Base-by-base conservation (phyloP, 2,888 invertebrate genomes). In the Steromphala cineraria region DNA sequence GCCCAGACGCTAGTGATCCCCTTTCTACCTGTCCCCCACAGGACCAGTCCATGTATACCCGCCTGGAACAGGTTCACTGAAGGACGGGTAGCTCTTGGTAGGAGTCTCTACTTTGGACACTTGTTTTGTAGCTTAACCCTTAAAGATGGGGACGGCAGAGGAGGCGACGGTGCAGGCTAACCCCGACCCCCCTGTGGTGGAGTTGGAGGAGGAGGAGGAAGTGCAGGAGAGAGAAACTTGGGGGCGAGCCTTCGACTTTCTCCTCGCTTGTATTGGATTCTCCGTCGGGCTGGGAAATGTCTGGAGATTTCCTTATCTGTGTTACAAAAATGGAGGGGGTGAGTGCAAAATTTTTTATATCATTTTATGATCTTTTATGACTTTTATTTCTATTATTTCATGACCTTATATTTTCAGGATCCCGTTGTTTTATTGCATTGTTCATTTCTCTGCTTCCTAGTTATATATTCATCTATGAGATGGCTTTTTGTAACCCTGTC, bases 271-370 rank as follows among this genome's bases (percentile, higher is more conserved):
- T 77, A 81, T 87, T 75, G 86, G 86, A 15, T 86, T 82, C 53
- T 84, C 85, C 2, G 84, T 86, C 15, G 86, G 86, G 1, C 83
- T 87, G 15, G 87, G 87, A 67, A 87, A 87, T 71, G 87, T 87
- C 28, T 95, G 95, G 95, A 92, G 95, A 83, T 95, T 95, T 92
- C 95, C 95, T 5, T 95, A 95, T 84, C 81, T 90, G 19, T 90
- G 89, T 79, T 90, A 91, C 80, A 85, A 83, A 53, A 90, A 91
- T 81, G 90, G 90, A n/a, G 86, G 86, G 74, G 85, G 87, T 87
- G 80, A 56, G 82, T 52, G 17, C 3, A 28, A 3, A 28, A 2
- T 36, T 55, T 28, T 36, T 31, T 28, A 19, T 31, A 10, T 28
- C 28, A 62, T 24, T 7, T 62, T 24, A 13, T 15, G n/a, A n/a